Conservation (phyloP, 2,113 vertebrate species). For the Lanius ludovicianus region DNA sequence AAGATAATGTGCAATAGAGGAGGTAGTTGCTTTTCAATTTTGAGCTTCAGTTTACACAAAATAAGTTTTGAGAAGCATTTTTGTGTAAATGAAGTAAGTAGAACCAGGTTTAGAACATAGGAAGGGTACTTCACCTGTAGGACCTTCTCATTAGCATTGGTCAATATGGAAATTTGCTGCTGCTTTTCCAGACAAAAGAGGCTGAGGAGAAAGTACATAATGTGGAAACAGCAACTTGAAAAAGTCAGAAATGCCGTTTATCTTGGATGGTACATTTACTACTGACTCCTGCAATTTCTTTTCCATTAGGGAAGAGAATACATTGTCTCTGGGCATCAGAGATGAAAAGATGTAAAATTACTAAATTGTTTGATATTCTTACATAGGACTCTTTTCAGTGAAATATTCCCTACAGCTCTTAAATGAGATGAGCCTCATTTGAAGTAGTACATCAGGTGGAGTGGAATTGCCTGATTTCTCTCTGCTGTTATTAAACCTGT, state of each 20-base stretch:
- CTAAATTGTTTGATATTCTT: neutral
- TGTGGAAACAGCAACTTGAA: neutral
- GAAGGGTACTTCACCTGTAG: neutral
- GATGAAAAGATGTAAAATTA: neutral
- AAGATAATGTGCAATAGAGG: neutral
- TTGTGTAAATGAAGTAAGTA: neutral
- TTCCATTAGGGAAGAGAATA: neutral
- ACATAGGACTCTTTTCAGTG: neutral
- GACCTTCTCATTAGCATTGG: neutral
- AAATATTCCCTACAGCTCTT: neutral
- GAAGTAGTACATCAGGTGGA: neutral
- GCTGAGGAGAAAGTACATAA: neutral
- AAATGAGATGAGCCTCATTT: neutral
- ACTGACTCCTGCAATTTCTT: neutral
- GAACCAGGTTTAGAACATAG: neutral
- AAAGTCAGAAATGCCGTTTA: neutral
- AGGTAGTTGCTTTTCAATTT: neutral
- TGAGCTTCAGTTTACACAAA: neutral
- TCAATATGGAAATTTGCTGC: constrained; percentile 67
- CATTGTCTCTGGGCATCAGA: neutral
- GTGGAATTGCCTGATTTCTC: neutral
- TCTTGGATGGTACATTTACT: neutral
- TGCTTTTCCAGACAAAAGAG: constrained; percentile 64
- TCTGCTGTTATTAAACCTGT: neutral
- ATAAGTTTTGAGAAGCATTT: neutral